Conservation (phyloP, 37 sponge, comb jelly and placozoan species). For the Axinella damicornis region DNA sequence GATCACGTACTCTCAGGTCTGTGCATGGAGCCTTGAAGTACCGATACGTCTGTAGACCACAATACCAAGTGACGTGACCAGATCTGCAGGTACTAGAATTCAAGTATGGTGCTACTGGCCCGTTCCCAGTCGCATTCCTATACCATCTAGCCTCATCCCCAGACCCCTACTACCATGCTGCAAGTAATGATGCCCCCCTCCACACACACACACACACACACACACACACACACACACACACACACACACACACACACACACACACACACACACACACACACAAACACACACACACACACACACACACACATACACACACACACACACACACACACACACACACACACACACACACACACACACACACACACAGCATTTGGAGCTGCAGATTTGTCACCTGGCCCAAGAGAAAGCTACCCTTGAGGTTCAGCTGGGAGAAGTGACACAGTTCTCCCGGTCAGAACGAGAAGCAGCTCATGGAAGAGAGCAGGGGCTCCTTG, state of each 20-base stretch:
- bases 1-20: no score
- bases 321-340: not conserved
- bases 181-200: not conserved
- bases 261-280: not conserved
- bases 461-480: slow-evolving; percentile 45
- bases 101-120: no score
- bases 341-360: slow-evolving; percentile 2
- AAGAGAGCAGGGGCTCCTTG: slow-evolving; percentile 43
- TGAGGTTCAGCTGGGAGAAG: slow-evolving; percentile 40
- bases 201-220: no score
- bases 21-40: no score
- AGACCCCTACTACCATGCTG: no score
- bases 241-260: not conserved
- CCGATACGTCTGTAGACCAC: no score
- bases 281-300: not conserved
- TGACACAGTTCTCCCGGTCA: slow-evolving; percentile 39
- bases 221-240: not conserved
- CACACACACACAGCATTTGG: slow-evolving; percentile 24
- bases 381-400: slow-evolving; percentile 18
- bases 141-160: no score
- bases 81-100: no score
- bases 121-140: no score
- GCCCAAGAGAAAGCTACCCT: slow-evolving; percentile 32
- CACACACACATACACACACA: slow-evolving; percentile 4
- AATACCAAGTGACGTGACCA: no score